Percentiles rank a stretch among this genome's conserved stretches.
Conservation (phyloP, 2,888 invertebrate species). For the Nephrotoma flavescens region DNA sequence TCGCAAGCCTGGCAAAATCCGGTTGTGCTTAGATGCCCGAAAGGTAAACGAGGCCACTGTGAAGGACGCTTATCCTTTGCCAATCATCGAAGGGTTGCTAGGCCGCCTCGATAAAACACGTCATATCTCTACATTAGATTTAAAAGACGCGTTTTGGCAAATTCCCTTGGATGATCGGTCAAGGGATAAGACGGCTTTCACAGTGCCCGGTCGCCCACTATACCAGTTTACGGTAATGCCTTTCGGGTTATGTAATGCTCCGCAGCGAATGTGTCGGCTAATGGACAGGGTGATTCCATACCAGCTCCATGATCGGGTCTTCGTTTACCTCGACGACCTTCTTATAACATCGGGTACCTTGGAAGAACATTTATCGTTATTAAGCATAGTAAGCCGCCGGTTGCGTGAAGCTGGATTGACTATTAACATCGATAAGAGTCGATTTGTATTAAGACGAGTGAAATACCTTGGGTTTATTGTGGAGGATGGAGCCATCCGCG, state of each 20-base stretch:
- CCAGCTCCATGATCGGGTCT: neutral
- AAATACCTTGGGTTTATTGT: too few relatives aligned
- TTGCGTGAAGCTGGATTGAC: neutral
- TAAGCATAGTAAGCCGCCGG: neutral
- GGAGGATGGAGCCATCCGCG: too few relatives aligned
- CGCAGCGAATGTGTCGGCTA: neutral
- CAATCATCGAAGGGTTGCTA: constrained; percentile 14
- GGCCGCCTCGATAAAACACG: constrained; percentile 16
- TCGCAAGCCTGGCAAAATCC: too few relatives aligned
- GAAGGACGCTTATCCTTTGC: constrained; percentile 5
- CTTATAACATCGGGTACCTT: neutral
- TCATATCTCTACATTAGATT: constrained; percentile 17
- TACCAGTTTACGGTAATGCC: neutral
- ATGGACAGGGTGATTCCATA: neutral
- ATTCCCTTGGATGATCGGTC: constrained; percentile 11
- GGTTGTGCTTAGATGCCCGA: too few relatives aligned
- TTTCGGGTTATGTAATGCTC: neutral
- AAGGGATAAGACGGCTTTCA: constrained; percentile 15
- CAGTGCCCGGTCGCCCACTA: constrained; percentile 11
- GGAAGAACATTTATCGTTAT: neutral
- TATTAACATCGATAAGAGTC: neutral
- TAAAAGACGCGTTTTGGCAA: constrained; percentile 14
- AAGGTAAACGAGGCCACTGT: constrained; percentile 17
- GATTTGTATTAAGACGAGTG: neutral
- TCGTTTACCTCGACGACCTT: constrained; percentile 1